Percentiles rank a stretch among this genome's conserved stretches.
phyloP scores from a whole-genome alignment of 2,797 vertebrate species.

The Scolopax rusticola region DNA sequence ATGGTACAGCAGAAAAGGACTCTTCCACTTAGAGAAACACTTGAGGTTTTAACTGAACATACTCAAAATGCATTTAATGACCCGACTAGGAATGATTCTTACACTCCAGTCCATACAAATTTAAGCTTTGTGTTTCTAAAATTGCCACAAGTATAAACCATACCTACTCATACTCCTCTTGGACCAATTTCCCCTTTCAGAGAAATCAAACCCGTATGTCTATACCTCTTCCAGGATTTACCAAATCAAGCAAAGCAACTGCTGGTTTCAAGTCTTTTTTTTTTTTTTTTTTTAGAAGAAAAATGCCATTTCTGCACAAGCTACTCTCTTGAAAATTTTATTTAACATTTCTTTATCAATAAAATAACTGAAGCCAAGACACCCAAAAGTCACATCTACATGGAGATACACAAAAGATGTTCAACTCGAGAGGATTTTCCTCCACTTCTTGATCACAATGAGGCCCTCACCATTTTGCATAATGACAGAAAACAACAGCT shows the following conservation, averaged over 20 bases:
- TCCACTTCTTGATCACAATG: constrained; percentile 66
- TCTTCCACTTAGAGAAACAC: neutral
- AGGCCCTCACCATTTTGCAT: constrained; percentile 75
- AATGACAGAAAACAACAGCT: constrained; percentile 82
- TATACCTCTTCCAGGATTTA: constrained; percentile 49
- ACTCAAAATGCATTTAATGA: neutral
- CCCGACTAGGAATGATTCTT: neutral
- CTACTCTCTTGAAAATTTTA: constrained; percentile 59
- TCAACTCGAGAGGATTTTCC: constrained; percentile 63
- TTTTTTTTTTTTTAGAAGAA: constrained; percentile 32
- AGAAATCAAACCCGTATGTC: neutral
- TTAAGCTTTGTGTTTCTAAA: constrained; percentile 1
- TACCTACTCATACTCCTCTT: neutral
- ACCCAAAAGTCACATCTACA: constrained; percentile 48
- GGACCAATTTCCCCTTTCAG: neutral
- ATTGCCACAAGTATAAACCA: neutral
- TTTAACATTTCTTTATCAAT: constrained; percentile 49
- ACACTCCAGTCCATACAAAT: neutral
- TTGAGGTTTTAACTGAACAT: neutral
- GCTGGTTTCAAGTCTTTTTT: neutral
- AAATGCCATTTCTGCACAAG: constrained; percentile 48
- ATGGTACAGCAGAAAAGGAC: neutral
- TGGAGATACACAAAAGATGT: constrained; percentile 38
- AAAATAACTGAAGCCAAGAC: constrained; percentile 60
- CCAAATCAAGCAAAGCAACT: constrained; percentile 19